These are phyloP conservation scores for Blomia tropicalis DNA, from an alignment of 2,888 invertebrate genomes.

Conservation along the genomic window DNA sequence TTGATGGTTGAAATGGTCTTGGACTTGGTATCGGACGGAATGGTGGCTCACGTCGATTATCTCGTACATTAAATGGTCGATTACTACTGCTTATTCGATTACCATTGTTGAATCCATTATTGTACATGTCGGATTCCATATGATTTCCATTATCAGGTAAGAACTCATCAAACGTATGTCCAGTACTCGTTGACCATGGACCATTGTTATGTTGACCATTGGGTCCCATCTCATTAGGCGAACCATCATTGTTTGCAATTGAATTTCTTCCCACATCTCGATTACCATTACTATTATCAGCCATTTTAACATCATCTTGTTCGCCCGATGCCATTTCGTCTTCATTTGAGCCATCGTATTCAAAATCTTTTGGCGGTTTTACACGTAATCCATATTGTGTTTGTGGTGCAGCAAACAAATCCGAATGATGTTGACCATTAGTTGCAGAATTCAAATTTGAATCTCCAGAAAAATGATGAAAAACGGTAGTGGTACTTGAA, in stretches of 20 bases:
- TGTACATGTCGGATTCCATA: not conserved
- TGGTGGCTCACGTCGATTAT: not conserved
- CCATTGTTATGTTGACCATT: not conserved
- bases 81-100: not conserved
- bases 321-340: not conserved
- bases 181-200: not conserved
- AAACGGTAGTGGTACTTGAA: not conserved
- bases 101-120: not conserved
- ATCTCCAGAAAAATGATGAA: not conserved
- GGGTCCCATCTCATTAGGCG: not conserved
- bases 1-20: not conserved
- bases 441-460: not conserved
- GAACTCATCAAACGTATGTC: not conserved
- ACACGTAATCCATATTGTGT: not conserved
- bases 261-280: not conserved
- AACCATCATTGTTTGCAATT: not conserved
- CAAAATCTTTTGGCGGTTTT: slow-evolving; percentile 2
- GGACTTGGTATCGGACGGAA: not conserved
- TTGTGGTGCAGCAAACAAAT: not conserved
- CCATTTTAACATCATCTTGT: slow-evolving; percentile 5
- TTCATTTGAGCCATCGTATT: not conserved
- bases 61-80: not conserved
- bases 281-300: not conserved
- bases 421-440: not conserved
- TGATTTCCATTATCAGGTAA: not conserved